Evolutionary conservation across 2,888 invertebrate genomes (phyloP), one percentile per base, ranked within the genome.

Genomic region (Blastobasis lacticolella): DNA sequence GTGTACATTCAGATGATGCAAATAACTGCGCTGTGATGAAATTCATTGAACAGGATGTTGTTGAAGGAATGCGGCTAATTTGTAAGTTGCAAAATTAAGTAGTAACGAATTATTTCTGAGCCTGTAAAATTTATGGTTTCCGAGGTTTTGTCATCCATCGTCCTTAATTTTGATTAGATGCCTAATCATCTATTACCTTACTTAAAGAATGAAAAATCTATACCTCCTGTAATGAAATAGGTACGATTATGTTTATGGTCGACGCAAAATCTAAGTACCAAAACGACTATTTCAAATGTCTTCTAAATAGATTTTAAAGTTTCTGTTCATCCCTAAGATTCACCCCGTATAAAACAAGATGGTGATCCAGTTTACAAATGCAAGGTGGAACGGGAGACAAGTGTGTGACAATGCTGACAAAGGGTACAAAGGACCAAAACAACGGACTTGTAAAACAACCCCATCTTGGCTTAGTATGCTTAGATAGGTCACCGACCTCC

Each of bases 371-470:
- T 74, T 69, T 59, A 67, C 59, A 68, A 9, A 57, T 67, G 70
- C 69, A 80, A 80, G 74, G 78, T 79, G 75, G 63, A 65, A 59
- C 60, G 54, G 64, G 50, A 59, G 69, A 80, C 84, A 85, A 86
- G 84, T 85, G 81, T 69, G 60, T 71, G 66, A 81, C 78, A 79
- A 81, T 70, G 67, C 63, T 57, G 60, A 77, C 68, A 81, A 80
- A 71, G 69, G 66, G 64, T 55, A 78, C 74, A 78, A 79, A 69
- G 70, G 59, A 62, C 62, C 56, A 63, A 73, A 78, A 78, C 73
- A 74, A 71, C 65, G 61, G 67, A 58, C 59, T 66, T 66, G 69
- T 69, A 59, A 61, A 61, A 59, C 57, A 71, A 50, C 50, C 74
- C 78, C 75, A 69, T 71, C 66, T 60, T 73, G 61, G 59, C 69